Evolutionary conservation across 1,140 invertebrate species (phyloP), one percentile per base, ranked within the genome.

Genomic region (Halictus rubicundus): DNA sequence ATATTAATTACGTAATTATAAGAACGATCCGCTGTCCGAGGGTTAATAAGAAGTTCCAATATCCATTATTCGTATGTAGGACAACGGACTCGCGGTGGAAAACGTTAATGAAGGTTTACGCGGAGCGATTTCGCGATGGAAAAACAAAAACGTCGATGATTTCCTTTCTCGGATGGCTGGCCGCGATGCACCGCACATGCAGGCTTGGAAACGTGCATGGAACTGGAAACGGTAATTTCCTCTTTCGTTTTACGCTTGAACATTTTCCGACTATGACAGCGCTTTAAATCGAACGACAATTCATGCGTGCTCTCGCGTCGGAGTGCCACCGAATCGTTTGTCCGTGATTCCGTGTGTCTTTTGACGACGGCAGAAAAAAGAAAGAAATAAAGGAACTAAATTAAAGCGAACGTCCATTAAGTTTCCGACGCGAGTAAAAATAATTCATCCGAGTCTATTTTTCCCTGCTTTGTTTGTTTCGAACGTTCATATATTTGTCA

Each of bases 151-250:
- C 70, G 71, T 76, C 84, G 70, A 85, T 75, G 32, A 32, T 32
- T 32, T 86, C 21, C 84, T 86, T 86, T 82, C 57, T 27, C 73
- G 75, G 73, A 59, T 59, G 76, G 65, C 74, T 59, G 60, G 68
- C 65, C 42, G 49, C 82, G 72, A 85, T 77, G 78, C 52, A 72
- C 54, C 46, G 68, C 59, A n/a, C 64, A 81, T 84, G 82, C 75
- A 75, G 69, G 75, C 70, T 71, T 37, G 10, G 77, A 68, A 80
- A 76, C 72, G 49, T 12, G 78, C 72, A 63, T 32, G 60, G 74
- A 61, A 68, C 54, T 78, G 83, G 61, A 85, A 85, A 86, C 75
- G 83, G 83, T 86, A 86, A 86, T 86, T 86, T 86, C 79, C 84
- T 57, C 74, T 86, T 86, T 86, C 85, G 84, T 82, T 82, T 85